Percentiles rank a stretch among this genome's conserved stretches.
Evolutionary conservation across 2,113 vertebrate genomes (phyloP).

Genomic region (Muntiacus reevesi): DNA sequence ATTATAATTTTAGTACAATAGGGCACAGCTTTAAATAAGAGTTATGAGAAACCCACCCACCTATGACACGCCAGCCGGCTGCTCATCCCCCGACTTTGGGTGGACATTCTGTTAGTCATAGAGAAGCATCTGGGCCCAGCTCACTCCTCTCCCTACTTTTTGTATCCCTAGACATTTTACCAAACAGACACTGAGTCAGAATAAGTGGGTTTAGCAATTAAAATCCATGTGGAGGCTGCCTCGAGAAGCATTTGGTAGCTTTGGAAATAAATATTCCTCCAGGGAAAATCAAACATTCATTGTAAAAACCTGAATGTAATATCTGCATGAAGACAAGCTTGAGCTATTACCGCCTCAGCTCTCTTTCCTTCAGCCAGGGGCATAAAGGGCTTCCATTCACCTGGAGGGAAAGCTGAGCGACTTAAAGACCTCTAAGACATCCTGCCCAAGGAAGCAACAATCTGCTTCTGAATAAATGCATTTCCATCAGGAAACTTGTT

Average conservation of each 20-base stretch:
- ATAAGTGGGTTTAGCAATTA: constrained; percentile 85
- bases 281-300: constrained; percentile 47
- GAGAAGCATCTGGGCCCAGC: constrained; percentile 80
- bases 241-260: constrained; percentile 76
- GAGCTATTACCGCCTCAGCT: neutral
- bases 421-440: constrained; percentile 28
- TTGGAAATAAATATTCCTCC: constrained; percentile 81
- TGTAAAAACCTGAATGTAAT: constrained; percentile 56
- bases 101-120: constrained; percentile 84
- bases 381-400: neutral
- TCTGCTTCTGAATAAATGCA: constrained; percentile 64
- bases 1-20: constrained; percentile 78
- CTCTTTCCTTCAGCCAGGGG: constrained; percentile 40
- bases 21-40: constrained; percentile 80
- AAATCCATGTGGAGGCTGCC: constrained; percentile 82
- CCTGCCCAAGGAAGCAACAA: neutral
- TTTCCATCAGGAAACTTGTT: constrained; percentile 54
- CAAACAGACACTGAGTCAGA: constrained; percentile 87
- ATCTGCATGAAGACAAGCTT: constrained; percentile 58
- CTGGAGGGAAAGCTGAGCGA: constrained; percentile 4
- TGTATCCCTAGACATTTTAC: constrained; percentile 83
- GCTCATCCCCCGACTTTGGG: constrained; percentile 72
- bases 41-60: constrained; percentile 83
- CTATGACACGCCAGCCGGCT: constrained; percentile 75
- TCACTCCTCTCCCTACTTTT: constrained; percentile 72